Evolutionary conservation across 2,888 invertebrate genomes (phyloP), one percentile per base, ranked within the genome.

Genomic region (Aphrophora alni): DNA sequence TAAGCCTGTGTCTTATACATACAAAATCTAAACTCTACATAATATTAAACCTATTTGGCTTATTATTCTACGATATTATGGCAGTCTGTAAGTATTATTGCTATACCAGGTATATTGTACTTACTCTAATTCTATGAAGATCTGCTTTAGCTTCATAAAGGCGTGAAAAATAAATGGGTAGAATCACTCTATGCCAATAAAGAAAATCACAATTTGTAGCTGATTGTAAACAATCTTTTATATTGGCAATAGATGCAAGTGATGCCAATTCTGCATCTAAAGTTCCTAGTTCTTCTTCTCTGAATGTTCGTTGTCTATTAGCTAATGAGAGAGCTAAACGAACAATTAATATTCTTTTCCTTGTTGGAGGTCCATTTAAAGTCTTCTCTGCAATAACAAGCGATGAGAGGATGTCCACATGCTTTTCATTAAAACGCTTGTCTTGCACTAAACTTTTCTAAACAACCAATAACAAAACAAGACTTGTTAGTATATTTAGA

Each of bases 131-230:
- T 87, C 92, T 91, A 59, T 92, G 89, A 77, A 93, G 90, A 89
- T 95, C 93, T 26, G 91, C 88, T 84, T 93, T 92, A 82, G 90
- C 90, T 82, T 92, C 92, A 84, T 93, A 92, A 83, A 95, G 89
- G 87, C 94, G 93, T 82, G 93, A 91, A 85, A 96, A 92, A 88
- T 96, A 95, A 75, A 94, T 92, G 0, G 94, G 93, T 77, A 96
- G 89, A 77, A 96, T 90, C 84, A 93, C 92, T 86, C 94, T 92
- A 88, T 97, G 96, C 93, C 95, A 96, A 87, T 94, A 92, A 77
- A 97, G 88, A 89, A 95, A 94, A 44, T 94, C 93, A 85, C 95
- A 94, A 87, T 95, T 92, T 87, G 93, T 93, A 27, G 93, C 90
- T 82, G 89, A 88, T 74, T 91, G 89, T 82, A 96, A 87, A 81